phyloP scores from a whole-genome alignment of 2,888 invertebrate genomes.

The Odontocerum albicorne region DNA sequence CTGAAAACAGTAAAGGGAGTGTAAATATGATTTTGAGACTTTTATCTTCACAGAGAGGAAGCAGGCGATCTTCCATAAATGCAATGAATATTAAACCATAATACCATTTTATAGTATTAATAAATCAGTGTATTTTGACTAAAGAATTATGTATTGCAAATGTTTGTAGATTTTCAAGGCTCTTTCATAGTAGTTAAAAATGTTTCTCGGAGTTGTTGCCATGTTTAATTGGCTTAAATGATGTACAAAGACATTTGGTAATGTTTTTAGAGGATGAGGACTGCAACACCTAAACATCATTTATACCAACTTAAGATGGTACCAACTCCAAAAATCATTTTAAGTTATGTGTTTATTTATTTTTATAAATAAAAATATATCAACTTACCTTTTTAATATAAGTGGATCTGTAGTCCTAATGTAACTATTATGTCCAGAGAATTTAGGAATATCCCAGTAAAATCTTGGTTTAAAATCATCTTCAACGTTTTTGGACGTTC shows the following conservation, averaged over 20 bases:
- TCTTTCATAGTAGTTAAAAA: too few relatives aligned
- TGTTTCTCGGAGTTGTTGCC: too few relatives aligned
- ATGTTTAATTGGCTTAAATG: too few relatives aligned
- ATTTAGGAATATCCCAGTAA: constrained; percentile 61
- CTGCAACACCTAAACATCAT: too few relatives aligned
- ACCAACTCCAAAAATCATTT: constrained; percentile 1
- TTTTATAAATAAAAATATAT: neutral
- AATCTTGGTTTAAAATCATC: neutral
- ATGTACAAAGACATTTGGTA: too few relatives aligned
- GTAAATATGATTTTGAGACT: neutral
- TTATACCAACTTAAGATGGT: neutral
- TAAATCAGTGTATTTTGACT: too few relatives aligned
- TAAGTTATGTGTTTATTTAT: neutral
- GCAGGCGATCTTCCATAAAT: too few relatives aligned
- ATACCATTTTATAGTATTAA: too few relatives aligned
- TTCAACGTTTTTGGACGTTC: neutral
- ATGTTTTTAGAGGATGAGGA: too few relatives aligned
- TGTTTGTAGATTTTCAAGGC: too few relatives aligned
- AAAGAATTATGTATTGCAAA: too few relatives aligned
- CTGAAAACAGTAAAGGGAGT: constrained; percentile 48
- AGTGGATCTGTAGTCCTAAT: constrained; percentile 86
- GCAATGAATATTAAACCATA: too few relatives aligned
- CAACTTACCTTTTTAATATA: constrained; percentile 73
- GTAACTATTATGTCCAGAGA: constrained; percentile 82
- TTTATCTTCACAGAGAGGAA: constrained; percentile 10